Percentiles rank a stretch among this genome's conserved stretches.
Conservation (phyloP, 2,113 vertebrate species). For the Solea solea region DNA sequence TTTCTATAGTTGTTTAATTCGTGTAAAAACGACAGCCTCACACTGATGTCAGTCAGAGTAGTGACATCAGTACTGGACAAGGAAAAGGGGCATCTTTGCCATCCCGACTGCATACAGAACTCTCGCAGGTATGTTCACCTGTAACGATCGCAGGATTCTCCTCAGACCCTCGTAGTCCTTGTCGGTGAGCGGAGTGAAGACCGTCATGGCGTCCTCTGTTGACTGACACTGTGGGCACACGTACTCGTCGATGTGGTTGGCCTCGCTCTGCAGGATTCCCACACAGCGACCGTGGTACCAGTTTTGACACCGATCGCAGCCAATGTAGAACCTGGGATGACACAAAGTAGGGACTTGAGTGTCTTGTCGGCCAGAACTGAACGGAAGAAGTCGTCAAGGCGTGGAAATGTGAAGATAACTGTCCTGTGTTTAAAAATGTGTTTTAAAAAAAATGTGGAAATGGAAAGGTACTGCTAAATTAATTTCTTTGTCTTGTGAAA, state of each 20-base stretch:
- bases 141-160: conserved; percentile 92
- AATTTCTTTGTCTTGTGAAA: background rate
- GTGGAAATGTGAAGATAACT: too few species aligned
- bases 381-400: too few species aligned
- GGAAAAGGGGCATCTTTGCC: too few species aligned
- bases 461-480: background rate
- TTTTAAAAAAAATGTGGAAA: too few species aligned
- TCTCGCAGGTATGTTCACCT: conserved; percentile 73
- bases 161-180: conserved; percentile 96
- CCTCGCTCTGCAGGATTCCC: conserved; percentile 97
- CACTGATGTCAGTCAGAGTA: too few species aligned
- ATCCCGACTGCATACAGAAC: too few species aligned
- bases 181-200: conserved; percentile 95
- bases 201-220: conserved; percentile 98
- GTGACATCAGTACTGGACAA: too few species aligned
- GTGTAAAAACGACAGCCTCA: too few species aligned
- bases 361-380: too few species aligned
- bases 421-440: too few species aligned
- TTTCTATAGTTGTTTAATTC: too few species aligned
- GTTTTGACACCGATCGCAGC: conserved; percentile 98
- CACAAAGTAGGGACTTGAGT: background rate
- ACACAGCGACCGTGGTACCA: conserved; percentile 99
- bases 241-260: conserved; percentile 97
- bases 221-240: conserved; percentile 99
- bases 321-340: conserved; percentile 93